Evolutionary conservation across 2,113 vertebrate species (phyloP).

Genomic region (Colius striatus): DNA sequence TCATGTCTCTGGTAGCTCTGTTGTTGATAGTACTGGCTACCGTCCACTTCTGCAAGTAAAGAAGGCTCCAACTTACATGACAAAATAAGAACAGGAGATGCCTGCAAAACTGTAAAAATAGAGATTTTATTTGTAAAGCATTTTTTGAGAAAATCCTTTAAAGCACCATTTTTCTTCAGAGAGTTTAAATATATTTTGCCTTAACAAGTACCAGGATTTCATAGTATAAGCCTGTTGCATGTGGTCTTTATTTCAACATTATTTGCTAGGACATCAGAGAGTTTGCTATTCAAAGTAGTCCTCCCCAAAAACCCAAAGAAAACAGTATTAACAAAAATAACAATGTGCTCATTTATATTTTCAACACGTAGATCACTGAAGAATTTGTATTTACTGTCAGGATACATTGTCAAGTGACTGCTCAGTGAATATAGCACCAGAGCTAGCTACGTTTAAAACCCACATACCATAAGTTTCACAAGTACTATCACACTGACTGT

Average conservation of each 20-base stretch:
- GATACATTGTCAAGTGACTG: neutral
- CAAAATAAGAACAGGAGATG: neutral
- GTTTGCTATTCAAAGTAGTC: neutral
- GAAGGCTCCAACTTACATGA: neutral
- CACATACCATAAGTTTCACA: neutral
- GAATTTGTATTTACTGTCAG: neutral
- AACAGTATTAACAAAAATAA: neutral
- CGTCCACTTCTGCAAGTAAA: neutral
- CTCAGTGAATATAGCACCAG: neutral
- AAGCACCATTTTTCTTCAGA: neutral
- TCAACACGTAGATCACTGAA: neutral
- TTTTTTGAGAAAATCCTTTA: neutral
- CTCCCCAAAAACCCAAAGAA: neutral
- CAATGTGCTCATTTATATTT: neutral
- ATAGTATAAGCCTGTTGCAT: neutral
- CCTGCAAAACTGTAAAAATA: slow-evolving; percentile 27
- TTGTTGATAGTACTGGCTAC: neutral
- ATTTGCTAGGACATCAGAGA: slow-evolving; percentile 1
- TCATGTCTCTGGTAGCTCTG: neutral
- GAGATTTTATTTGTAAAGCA: slow-evolving; percentile 43
- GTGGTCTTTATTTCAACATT: neutral
- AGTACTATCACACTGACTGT: neutral
- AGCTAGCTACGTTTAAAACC: neutral
- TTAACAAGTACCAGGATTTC: neutral
- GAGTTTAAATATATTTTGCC: neutral